Conservation (phyloP, 2,113 vertebrate species). For the Excalfactoria chinensis region DNA sequence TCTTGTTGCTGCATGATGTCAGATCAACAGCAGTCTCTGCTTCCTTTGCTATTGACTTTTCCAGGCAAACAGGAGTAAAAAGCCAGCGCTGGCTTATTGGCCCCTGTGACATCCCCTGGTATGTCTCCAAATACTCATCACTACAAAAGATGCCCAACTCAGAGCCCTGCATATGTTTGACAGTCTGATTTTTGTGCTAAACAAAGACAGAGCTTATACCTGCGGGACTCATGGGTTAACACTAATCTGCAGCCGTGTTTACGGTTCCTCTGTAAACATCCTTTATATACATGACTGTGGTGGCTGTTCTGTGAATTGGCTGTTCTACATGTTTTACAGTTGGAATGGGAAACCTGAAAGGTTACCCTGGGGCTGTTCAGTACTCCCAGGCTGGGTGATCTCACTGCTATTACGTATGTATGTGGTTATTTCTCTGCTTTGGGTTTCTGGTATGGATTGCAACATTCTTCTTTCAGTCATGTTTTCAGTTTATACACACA, state of each 20-base stretch:
- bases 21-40: neutral
- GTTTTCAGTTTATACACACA: neutral
- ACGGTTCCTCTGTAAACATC: neutral
- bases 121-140: neutral
- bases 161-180: fast-evolving
- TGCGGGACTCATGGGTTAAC: slow-evolving; percentile 9
- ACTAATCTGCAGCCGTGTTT: neutral
- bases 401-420: fast-evolving
- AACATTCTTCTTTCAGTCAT: neutral
- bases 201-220: neutral
- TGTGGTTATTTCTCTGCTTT: neutral
- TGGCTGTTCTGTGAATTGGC: neutral
- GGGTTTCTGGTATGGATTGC: neutral
- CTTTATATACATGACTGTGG: neutral
- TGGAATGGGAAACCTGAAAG: neutral
- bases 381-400: neutral
- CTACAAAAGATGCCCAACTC: neutral
- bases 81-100: neutral
- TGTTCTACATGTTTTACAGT: neutral
- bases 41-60: neutral
- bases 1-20: neutral
- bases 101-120: neutral
- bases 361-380: neutral
- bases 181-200: neutral
- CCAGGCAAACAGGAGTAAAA: neutral